Conservation (phyloP, 1,140 invertebrate species). For the Mizuhopecten yessoensis region DNA sequence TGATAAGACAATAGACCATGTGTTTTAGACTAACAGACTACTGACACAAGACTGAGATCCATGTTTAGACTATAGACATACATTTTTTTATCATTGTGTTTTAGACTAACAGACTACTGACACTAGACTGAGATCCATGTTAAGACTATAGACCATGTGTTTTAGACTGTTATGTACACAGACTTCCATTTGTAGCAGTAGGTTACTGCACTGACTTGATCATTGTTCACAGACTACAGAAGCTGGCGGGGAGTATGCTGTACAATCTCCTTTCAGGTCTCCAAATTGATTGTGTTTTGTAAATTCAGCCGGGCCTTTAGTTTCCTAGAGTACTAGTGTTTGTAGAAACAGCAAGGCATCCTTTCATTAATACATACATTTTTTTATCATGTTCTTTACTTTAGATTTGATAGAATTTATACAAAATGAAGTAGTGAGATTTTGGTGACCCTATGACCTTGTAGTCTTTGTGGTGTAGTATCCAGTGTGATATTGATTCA, state of each 20-base stretch:
- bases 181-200: not conserved
- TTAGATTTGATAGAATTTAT: not conserved
- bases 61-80: too few species aligned
- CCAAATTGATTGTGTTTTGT: slow-evolving; percentile 28
- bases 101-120: too few species aligned
- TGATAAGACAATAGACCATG: too few species aligned
- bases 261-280: not conserved
- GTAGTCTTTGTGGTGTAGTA: slow-evolving; percentile 30
- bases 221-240: not conserved
- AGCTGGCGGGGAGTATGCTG: slow-evolving; percentile 7
- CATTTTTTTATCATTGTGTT: too few species aligned
- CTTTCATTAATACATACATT: not conserved
- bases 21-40: too few species aligned
- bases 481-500: not conserved
- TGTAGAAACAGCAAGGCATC: not conserved
- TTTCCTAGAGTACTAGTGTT: not conserved
- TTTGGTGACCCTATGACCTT: not conserved
- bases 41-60: too few species aligned
- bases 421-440: not conserved
- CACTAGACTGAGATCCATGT: too few species aligned
- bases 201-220: not conserved
- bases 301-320: not conserved
- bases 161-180: not conserved
- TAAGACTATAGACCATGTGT: not conserved
- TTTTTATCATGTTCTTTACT: not conserved